Base-by-base conservation (phyloP, 2,888 invertebrate genomes). In the Amorpha juglandis region DNA sequence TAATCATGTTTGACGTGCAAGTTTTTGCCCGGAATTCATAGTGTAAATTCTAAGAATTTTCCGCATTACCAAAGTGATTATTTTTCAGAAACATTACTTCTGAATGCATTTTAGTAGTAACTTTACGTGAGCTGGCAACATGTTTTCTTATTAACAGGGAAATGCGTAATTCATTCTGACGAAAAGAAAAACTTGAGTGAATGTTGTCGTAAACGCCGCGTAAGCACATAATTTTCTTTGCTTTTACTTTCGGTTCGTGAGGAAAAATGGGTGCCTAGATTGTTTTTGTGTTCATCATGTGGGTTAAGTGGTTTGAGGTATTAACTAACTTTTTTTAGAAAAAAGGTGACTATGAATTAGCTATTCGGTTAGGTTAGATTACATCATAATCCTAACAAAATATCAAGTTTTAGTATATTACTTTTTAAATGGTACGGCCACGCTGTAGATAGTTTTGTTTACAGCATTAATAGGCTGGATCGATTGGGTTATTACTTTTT, bases 1-100 rank as follows among this genome's bases (percentile, higher is more conserved):
- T 68, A 68, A 68, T 67, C 64, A 70, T 69, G 65, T 69, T 67
- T 65, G 66, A 70, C 68, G 65, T 65, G 66, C 48, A 27, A 63
- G 58, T 53, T 66, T 66, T 66, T 35, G 33, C 33, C 33, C 14
- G 52, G 51, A 66, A 63, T 63, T 52, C 63, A 38, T 35, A 47
- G 19, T 19, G 27, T 53, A 63, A 50, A 55, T 67, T 63, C 63
- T 33, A 7, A 42, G 63, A 58, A 64, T 63, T 62, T 63, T 62
- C 42, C 42, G n/a, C n/a, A 21, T 42, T 50, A 51, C 62, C 38
- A 65, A 19, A 42, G 33, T 51, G 51, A 65, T 62, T 62, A 65
- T 62, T 62, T 50, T 42, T 62, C 65, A 50, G 52, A 51, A 42
- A 38, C n/a, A 58, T 33, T 58, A 58, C 42, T 42, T 38, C 12